Evolutionary conservation across 2,113 vertebrate genomes (phyloP), one percentile per base, ranked within the genome.

Genomic region (Eretmochelys imbricata): DNA sequence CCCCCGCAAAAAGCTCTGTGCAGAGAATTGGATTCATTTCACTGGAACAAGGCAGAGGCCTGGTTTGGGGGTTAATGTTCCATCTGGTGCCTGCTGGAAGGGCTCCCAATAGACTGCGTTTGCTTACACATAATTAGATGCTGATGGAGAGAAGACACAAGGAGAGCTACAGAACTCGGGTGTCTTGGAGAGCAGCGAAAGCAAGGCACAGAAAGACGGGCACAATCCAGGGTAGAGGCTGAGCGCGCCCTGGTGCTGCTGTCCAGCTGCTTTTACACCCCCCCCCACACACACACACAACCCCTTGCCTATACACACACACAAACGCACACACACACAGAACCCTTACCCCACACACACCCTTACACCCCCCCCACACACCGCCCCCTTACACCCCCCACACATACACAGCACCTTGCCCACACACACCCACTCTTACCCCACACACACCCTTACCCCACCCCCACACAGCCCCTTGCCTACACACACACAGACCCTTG

Each of bases 1-100:
- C n/a, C n/a, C 35, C 65, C 8, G n/a, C 17, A 12, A 13, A 54
- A 10, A 59, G 27, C 57, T 29, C 27, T 13, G 57, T 38, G 29
- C 65, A 25, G 24, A 42, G 51, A 69, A 59, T 49, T 49, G 19
- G 11, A 75, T 75, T 81, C 86, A 20, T 86, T 49, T 62, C 51
- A 25, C 79, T 46, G 75, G 42, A n/a, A 42, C 35, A 1, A 46
- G 10, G 46, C 75, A 12, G 10, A 8, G 42, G 75, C 75, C 75
- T 65, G 80, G 38, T 79, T 83, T 53, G 80, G 46, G 84, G 90
- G 90, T 87, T 78, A 88, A 83, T 11, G n/a, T 83, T 78, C 85
- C 90, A 88, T 87, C 90, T 92, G 85, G 80, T 42, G 42, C 51
- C 80, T 65, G 55, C 29, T 91, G 84, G 90, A 87, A 82, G 31